Conservation (phyloP, 2,888 invertebrate species). For the Mythimna albipuncta region DNA sequence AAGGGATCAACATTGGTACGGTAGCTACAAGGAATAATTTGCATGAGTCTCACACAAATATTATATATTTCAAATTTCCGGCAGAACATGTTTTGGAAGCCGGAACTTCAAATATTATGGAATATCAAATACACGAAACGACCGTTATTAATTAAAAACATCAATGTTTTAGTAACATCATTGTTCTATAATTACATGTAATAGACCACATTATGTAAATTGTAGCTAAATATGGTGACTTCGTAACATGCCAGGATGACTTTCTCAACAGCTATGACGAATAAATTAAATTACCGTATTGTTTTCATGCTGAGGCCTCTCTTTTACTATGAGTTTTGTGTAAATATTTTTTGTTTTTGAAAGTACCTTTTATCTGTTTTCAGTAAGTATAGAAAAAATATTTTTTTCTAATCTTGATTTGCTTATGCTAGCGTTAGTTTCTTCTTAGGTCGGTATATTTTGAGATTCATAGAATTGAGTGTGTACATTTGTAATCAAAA, state of each 20-base stretch:
- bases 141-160: conserved; percentile 50
- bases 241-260: conserved; percentile 60
- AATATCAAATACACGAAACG: conserved; percentile 16
- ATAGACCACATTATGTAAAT: conserved; percentile 60
- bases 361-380: conserved; percentile 35
- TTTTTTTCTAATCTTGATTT: conserved; percentile 12
- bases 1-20: conserved; percentile 21
- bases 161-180: conserved; percentile 47
- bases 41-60: conserved; percentile 18
- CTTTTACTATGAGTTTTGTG: conserved; percentile 35
- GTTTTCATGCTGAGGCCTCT: conserved; percentile 50
- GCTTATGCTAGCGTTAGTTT: conserved; percentile 6
- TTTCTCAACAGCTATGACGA: conserved; percentile 63
- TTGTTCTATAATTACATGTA: conserved; percentile 52
- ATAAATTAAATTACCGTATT: conserved; percentile 68
- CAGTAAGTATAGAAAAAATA: conserved; percentile 12
- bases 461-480: not conserved
- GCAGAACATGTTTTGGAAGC: conserved; percentile 15
- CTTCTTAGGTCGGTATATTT: not conserved
- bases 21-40: conserved; percentile 17
- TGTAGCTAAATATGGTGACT: conserved; percentile 56
- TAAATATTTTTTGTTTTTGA: conserved; percentile 26
- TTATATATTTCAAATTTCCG: conserved; percentile 5
- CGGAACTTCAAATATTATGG: conserved; percentile 46
- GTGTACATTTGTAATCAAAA: conserved; percentile 4